A percentile compares a stretch with the other conserved stretches of the same genome.
Evolutionary conservation across 2,888 invertebrate genomes (phyloP).

Genomic region (Orgyia antiqua): DNA sequence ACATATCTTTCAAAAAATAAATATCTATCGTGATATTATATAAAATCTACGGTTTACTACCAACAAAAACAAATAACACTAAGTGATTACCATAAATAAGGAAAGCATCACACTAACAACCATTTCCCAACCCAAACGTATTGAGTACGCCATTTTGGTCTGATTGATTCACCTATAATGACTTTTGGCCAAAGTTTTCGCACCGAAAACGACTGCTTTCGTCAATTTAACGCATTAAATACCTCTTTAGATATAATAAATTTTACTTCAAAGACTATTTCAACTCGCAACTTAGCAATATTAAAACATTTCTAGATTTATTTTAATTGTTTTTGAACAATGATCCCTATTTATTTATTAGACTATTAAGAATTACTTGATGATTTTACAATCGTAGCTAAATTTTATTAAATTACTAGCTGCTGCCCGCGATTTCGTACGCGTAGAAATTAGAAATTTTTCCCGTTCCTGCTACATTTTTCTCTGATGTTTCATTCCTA

Average conservation of each 20-base stretch:
- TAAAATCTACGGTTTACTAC: no score
- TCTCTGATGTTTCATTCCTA: no score
- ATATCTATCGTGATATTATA: no score
- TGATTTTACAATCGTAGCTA: conserved; percentile 10
- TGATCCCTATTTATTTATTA: conserved; percentile 36
- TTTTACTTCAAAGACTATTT: conserved; percentile 52
- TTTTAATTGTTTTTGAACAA: conserved; percentile 39
- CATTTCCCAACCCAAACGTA: conserved; percentile 38
- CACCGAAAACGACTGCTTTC: conserved; percentile 50
- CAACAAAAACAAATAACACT: no score
- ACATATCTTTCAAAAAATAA: no score
- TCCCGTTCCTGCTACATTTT: no score
- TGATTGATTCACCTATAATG: conserved; percentile 72
- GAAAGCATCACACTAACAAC: conserved; percentile 35
- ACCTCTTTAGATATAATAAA: conserved; percentile 54
- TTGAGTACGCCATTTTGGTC: conserved; percentile 39
- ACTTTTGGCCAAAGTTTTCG: conserved; percentile 53
- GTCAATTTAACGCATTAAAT: conserved; percentile 59
- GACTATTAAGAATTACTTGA: conserved; percentile 15
- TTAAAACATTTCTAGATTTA: conserved; percentile 39
- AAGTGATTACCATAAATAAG: conserved; percentile 57
- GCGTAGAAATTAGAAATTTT: no score
- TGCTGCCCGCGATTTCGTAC: no score
- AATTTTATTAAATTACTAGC: no score
- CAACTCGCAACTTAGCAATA: conserved; percentile 47